phyloP scores from a whole-genome alignment of 1,140 invertebrate species.

The Ips typographus region DNA sequence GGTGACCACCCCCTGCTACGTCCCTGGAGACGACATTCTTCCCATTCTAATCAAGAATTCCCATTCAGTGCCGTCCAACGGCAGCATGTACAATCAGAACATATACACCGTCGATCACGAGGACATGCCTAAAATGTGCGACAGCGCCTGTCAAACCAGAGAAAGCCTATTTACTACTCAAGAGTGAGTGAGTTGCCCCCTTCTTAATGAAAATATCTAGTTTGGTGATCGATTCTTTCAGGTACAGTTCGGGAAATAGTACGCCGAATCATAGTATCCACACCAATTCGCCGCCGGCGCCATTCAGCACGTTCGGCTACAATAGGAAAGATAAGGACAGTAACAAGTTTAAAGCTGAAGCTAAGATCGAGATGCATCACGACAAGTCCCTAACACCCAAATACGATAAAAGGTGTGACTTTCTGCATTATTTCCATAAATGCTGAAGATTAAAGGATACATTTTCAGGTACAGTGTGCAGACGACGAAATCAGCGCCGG shows the following conservation, averaged over 20 bases:
- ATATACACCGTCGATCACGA: conserved; percentile 52
- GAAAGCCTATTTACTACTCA: conserved; percentile 69
- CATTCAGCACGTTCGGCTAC: conserved; percentile 52
- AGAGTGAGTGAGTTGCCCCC: too few species aligned
- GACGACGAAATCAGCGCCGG: conserved; percentile 81
- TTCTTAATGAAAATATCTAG: background rate
- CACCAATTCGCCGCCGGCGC: conserved; percentile 51
- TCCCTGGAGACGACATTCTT: conserved; percentile 55
- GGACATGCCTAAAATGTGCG: conserved; percentile 66
- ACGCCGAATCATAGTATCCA: conserved; percentile 47
- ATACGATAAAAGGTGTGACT: conserved; percentile 28
- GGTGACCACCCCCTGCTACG: conserved; percentile 52
- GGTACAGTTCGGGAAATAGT: conserved; percentile 47
- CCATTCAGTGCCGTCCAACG: conserved; percentile 44
- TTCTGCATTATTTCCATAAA: too few species aligned
- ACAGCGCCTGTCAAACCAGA: conserved; percentile 76
- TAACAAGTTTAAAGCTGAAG: conserved; percentile 61
- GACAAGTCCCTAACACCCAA: conserved; percentile 31
- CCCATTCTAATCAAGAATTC: conserved; percentile 52
- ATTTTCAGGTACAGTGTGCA: conserved; percentile 63
- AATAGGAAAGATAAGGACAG: conserved; percentile 51
- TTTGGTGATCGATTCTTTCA: conserved; percentile 20
- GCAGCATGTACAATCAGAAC: conserved; percentile 45
- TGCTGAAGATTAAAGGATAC: background rate
- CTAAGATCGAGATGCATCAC: conserved; percentile 63